phyloP scores from a whole-genome alignment of 2,888 invertebrate genomes.

The Drosophila anceps region DNA sequence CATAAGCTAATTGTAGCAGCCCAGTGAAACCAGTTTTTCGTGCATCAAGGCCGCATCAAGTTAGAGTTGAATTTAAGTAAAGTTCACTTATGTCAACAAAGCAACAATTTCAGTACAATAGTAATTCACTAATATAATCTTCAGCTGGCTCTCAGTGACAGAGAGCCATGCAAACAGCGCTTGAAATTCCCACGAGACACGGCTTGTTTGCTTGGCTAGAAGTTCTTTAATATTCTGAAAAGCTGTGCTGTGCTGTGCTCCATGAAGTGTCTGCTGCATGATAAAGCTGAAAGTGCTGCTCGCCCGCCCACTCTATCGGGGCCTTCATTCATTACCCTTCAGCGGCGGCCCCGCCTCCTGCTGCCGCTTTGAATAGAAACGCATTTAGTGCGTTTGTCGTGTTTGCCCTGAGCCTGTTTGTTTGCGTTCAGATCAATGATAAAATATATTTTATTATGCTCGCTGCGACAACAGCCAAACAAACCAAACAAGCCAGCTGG shows the following conservation, averaged over 20 bases:
- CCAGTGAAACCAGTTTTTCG: not conserved
- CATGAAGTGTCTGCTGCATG: not conserved
- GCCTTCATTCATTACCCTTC: conserved; percentile 3
- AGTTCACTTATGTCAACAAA: not conserved
- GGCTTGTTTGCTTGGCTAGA: not conserved
- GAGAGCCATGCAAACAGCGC: not conserved
- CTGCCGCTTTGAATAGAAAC: conserved; percentile 24
- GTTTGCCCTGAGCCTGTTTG: conserved; percentile 53
- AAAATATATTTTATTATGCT: conserved; percentile 76
- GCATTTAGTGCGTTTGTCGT: conserved; percentile 49
- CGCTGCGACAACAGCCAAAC: conserved; percentile 44
- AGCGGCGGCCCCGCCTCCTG: not conserved
- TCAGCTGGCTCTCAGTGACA: not conserved
- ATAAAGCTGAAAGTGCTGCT: not conserved
- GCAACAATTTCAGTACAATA: not conserved
- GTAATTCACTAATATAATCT: not conserved
- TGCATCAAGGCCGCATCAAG: not conserved
- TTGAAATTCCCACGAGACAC: not conserved
- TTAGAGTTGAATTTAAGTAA: not conserved
- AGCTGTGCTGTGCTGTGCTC: not conserved
- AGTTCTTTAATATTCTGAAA: not conserved
- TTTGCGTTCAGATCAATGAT: conserved; percentile 67
- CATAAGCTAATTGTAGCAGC: not conserved
- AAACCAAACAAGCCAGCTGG: not conserved
- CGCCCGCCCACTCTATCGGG: not conserved